Conservation (phyloP, 2,888 invertebrate species). For the Napeogenes inachia region DNA sequence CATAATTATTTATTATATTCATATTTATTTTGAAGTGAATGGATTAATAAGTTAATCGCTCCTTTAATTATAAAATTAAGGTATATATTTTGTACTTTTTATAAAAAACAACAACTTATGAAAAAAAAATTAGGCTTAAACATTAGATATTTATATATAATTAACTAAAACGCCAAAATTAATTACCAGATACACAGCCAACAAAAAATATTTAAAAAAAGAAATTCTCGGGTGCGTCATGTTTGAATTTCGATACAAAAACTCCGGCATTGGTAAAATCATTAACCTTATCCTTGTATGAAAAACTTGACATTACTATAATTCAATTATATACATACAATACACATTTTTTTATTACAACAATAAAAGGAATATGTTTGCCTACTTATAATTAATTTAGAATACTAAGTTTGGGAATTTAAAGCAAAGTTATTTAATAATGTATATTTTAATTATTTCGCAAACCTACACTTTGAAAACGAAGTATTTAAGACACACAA, state of each 20-base stretch:
- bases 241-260: constrained; percentile 10
- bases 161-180: too few relatives aligned
- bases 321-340: constrained; percentile 11
- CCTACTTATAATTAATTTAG: not conserved
- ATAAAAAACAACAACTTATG: too few relatives aligned
- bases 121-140: too few relatives aligned
- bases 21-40: constrained; percentile 2
- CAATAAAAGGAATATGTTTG: too few relatives aligned
- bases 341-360: not conserved
- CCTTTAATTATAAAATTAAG: too few relatives aligned
- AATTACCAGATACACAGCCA: not conserved
- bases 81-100: too few relatives aligned
- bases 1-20: not conserved
- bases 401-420: too few relatives aligned
- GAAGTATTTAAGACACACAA: too few relatives aligned
- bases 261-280: constrained; percentile 13
- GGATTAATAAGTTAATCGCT: too few relatives aligned
- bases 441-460: constrained; percentile 1
- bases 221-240: constrained; percentile 18
- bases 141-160: too few relatives aligned
- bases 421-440: too few relatives aligned
- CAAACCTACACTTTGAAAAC: too few relatives aligned
- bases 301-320: constrained; percentile 20
- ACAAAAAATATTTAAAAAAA: constrained; percentile 11
- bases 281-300: constrained; percentile 16